phyloP scores from a whole-genome alignment of 1,140 invertebrate species.

The Scaptomyza graminum region DNA sequence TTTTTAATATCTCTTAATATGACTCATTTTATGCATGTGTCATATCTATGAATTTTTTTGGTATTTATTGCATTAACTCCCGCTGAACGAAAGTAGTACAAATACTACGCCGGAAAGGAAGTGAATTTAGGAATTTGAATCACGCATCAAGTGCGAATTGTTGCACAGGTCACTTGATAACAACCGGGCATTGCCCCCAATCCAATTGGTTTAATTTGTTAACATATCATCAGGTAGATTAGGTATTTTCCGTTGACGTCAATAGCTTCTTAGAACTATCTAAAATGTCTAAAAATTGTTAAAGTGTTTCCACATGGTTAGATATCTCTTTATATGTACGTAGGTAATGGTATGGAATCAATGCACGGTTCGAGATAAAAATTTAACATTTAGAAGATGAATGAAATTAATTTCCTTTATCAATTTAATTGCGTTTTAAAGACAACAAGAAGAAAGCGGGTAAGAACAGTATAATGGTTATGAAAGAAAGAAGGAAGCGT shows the following conservation, averaged over 20 bases:
- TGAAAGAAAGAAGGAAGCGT: too few relatives aligned
- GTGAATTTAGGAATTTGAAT: conserved; percentile 67
- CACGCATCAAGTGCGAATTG: conserved; percentile 43
- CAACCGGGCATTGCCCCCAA: neutral
- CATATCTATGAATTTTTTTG: conserved; percentile 44
- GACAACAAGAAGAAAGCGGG: too few relatives aligned
- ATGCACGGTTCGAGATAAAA: too few relatives aligned
- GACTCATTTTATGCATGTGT: conserved; percentile 55
- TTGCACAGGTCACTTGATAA: conserved; percentile 50
- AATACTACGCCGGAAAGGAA: conserved; percentile 59
- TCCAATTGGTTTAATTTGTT: too few relatives aligned
- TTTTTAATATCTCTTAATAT: conserved; percentile 9
- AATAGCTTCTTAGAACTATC: conserved; percentile 3
- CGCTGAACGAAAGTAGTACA: conserved; percentile 11
- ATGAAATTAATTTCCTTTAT: too few relatives aligned
- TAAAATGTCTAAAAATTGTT: neutral
- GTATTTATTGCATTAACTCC: conserved; percentile 59
- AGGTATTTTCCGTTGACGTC: conserved; percentile 37
- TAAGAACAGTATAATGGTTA: too few relatives aligned
- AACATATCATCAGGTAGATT: too few relatives aligned
- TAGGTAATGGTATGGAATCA: neutral
- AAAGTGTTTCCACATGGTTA: conserved; percentile 3
- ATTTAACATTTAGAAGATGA: too few relatives aligned
- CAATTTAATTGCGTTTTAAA: too few relatives aligned
- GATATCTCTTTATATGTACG: neutral